Base-by-base conservation (phyloP, 2,888 invertebrate species). In the Platynereis dumerilii region DNA sequence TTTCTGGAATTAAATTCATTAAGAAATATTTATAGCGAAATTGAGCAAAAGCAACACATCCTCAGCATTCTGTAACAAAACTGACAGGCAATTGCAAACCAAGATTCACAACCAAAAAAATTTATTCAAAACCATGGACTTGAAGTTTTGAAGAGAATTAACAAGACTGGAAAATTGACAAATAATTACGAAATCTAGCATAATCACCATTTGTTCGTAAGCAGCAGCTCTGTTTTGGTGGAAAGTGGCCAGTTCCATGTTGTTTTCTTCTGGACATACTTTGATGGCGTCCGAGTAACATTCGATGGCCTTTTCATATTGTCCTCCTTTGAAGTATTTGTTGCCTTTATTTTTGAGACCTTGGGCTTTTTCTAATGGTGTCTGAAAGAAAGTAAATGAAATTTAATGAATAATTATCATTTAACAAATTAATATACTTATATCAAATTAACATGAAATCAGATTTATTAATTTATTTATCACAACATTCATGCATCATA, bases 191-290 rank as follows among this genome's bases (percentile, higher is more conserved):
- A n/a, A n/a, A n/a, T n/a, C n/a, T n/a, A n/a, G n/a, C n/a, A n/a
- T n/a, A n/a, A n/a, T n/a, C 82, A 89, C 89, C 79, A 95, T 86
- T 84, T 94, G 92, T 84, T 96, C 96, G 84, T 94, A 93, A 53
- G 95, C 93, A 20, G 96, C 97, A 15, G 96, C 97, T 76, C 96
- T 90, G 82, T 97, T 97, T 84, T 97, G 97, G 84, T 94, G 95
- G 85, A 93, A 95, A 20, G 93, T 95, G 0, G 96, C 91, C 63
- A 95, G 85, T 74, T 93, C 93, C 0, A 88, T 87, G 28, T 87
- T 87, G 53, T 91, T 89, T 64, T 91, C 83, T 2, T 69, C 53
- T 1, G 86, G 86, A 76, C 86, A 86, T 3, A 83, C 67, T 45
- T 78, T 75, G 55, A 87, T 85, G 20, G 87, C 86, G 64, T 84